Evolutionary conservation across 2,888 invertebrate species (phyloP), one percentile per base, ranked within the genome.

Genomic region (Seira ritae): DNA sequence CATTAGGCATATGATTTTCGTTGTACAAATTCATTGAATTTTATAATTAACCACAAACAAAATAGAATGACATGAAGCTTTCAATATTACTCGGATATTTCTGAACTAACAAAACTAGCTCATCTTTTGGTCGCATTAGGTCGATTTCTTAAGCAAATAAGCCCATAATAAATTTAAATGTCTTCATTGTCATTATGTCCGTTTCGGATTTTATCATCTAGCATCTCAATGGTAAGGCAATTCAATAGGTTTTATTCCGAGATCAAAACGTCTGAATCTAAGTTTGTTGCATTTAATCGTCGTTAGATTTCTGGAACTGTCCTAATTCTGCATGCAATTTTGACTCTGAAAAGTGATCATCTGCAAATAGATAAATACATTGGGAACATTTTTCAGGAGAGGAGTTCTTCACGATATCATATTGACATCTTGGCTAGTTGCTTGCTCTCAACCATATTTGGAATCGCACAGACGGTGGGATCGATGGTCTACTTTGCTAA

Each of bases 341-440:
- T 67, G 12, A 76, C 72, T 2, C 2, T 84, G 10, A 75, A 68
- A 69, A 72, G 42, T 62, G 84, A 84, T 55, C 23, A 66, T n/a
- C 23, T 80, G 15, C 84, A 84, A 72, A 80, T 84, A 19, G 84
- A 84, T 37, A 80, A 72, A 12, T 84, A 84, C 69, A 68, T 84
- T 20, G 71, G 80, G 24, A 71, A 62, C 23, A 72, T 84, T 19
- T 73, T 84, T n/a, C 62, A 75, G 1, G 76, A 80, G 0, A 68
- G 84, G 22, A 60, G 76, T 60, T 66, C 67, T 3, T 67, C 80
- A 1, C 67, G 80, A 17, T 84, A 69, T 66, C 68, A 80, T 12
- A 55, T 84, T 15, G 84, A 84, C 46, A 60, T 76, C 31, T 46
- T 84, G 10, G 80, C 76, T 0, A 76, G 72, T 24, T 72, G 80